phyloP scores from a whole-genome alignment of 2,888 invertebrate species.

The Clitarchus hookeri region DNA sequence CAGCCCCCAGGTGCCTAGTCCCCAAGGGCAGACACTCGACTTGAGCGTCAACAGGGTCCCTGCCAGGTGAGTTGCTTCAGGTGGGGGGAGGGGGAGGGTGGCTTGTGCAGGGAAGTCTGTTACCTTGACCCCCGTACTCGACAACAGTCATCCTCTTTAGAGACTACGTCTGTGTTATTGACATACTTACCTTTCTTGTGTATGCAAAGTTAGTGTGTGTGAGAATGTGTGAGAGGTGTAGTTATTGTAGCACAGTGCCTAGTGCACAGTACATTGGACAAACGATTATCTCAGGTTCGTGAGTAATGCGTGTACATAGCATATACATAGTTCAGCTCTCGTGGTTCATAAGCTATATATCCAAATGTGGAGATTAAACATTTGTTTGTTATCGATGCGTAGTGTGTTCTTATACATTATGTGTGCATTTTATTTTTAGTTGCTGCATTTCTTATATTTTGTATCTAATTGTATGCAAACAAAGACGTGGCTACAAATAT shows the following conservation, averaged over 20 bases:
- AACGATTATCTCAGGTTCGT: not conserved
- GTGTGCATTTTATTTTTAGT: not conserved
- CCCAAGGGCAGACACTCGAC: conserved; percentile 88
- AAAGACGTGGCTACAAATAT: not conserved
- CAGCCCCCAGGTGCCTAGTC: conserved; percentile 86
- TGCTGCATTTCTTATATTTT: not conserved
- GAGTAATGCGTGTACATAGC: not conserved
- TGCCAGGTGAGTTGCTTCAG: conserved; percentile 67
- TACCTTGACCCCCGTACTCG: not conserved
- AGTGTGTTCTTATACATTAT: not conserved
- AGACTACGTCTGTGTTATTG: too few species aligned
- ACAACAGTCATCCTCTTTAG: not conserved
- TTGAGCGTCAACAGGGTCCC: conserved; percentile 85
- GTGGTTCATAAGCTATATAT: not conserved
- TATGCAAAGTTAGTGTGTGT: not conserved
- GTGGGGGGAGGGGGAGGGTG: not conserved
- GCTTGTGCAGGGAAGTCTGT: not conserved
- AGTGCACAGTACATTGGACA: conserved; percentile 10
- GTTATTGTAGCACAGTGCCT: not conserved
- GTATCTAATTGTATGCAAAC: not conserved
- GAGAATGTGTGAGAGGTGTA: not conserved
- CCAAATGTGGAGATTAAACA: not conserved
- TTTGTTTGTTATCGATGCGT: not conserved
- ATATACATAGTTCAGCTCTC: not conserved
- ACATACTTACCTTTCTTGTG: not conserved